phyloP scores from a whole-genome alignment of 2,888 invertebrate species.

The Calliscelio sp. region DNA sequence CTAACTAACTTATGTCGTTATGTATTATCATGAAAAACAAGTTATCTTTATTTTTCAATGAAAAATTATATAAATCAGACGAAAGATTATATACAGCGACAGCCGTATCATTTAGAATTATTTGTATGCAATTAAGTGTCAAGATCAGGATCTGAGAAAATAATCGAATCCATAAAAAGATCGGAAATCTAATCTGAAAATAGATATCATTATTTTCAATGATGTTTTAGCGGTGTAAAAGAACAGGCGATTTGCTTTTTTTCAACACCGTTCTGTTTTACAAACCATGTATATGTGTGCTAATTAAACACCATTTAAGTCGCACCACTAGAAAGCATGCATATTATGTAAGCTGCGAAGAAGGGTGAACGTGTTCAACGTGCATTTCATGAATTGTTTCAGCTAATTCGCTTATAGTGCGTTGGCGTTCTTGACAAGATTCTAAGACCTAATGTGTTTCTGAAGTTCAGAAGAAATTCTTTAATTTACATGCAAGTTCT shows the following conservation, averaged over 20 bases:
- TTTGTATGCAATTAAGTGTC: too few relatives aligned
- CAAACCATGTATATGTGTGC: background rate
- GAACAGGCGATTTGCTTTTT: background rate
- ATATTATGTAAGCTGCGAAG: background rate
- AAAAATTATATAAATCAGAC: background rate
- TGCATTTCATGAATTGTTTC: constrained; percentile 8
- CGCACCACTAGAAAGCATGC: background rate
- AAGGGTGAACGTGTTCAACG: constrained; percentile 1
- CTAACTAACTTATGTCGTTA: background rate
- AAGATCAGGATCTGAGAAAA: too few relatives aligned
- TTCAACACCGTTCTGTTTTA: background rate
- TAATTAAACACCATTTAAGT: background rate
- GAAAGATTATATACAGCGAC: too few relatives aligned
- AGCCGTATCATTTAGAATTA: too few relatives aligned
- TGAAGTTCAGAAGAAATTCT: constrained; percentile 18
- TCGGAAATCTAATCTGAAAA: too few relatives aligned
- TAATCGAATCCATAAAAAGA: too few relatives aligned
- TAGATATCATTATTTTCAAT: too few relatives aligned
- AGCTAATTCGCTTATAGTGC: constrained; percentile 23
- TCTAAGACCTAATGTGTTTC: background rate
- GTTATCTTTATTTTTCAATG: background rate
- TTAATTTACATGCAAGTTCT: constrained; percentile 8
- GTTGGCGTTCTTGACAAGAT: constrained; percentile 15
- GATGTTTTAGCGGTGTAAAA: too few relatives aligned
- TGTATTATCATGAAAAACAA: background rate